Conservation (phyloP, 64 coral and sea anemone species). For the Actinia tenebrosa region DNA sequence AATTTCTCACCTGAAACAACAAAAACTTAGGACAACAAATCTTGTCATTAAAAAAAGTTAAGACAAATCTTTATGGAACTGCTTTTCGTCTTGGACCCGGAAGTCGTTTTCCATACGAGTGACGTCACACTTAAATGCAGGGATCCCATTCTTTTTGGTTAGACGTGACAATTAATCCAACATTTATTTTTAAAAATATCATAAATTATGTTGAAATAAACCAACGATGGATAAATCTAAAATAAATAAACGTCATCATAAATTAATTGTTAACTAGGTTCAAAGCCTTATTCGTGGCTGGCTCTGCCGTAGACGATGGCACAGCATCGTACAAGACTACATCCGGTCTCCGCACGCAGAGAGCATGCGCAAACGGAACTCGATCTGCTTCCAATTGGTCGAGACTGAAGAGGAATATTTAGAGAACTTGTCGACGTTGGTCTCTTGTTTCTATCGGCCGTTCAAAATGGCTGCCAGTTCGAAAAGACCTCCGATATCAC, state of each 20-base stretch:
- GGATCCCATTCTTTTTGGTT: too few species aligned
- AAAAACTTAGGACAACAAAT: too few species aligned
- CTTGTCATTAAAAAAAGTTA: too few species aligned
- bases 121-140: too few species aligned
- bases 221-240: neutral
- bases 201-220: too few species aligned
- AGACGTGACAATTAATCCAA: too few species aligned
- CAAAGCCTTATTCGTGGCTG: conserved; percentile 95
- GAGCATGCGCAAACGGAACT: conserved; percentile 94
- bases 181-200: too few species aligned
- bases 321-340: conserved; percentile 97
- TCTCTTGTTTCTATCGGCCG: conserved; percentile 89
- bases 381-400: conserved; percentile 82
- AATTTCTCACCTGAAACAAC: too few species aligned
- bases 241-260: too few species aligned
- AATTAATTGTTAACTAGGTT: conserved; percentile 43
- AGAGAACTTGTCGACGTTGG: conserved; percentile 76
- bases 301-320: conserved; percentile 97
- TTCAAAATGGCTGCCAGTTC: conserved; percentile 98
- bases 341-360: conserved; percentile 96
- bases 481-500: conserved; percentile 81
- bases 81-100: too few species aligned
- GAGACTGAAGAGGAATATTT: conserved; percentile 86
- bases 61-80: too few species aligned
- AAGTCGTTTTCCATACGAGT: too few species aligned